These are phyloP conservation scores for Phalloptychus januarius DNA, from an alignment of 2,797 vertebrate species.

Conservation along the genomic window DNA sequence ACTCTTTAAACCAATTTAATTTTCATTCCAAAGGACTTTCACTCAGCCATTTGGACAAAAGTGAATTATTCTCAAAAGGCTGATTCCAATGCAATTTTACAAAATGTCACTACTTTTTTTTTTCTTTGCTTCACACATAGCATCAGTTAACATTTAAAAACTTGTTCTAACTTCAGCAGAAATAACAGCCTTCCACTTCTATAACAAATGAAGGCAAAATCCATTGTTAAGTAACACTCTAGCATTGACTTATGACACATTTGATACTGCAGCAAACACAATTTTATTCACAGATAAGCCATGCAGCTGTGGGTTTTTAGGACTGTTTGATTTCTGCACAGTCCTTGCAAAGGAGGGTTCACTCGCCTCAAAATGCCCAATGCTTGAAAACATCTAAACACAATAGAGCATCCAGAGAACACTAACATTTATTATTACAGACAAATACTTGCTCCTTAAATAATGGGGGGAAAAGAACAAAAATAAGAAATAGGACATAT, in stretches of 20 bases:
- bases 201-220: too few relatives aligned
- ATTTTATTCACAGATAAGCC: not conserved
- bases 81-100: not conserved
- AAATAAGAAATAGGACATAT: not conserved
- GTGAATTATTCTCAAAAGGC: conserved; percentile 7
- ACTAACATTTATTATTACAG: not conserved
- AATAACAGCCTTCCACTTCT: too few relatives aligned
- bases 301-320: not conserved
- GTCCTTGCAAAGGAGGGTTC: not conserved
- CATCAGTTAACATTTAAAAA: not conserved
- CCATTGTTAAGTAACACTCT: too few relatives aligned
- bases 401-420: not conserved
- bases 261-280: not conserved
- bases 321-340: not conserved
- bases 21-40: conserved; percentile 11
- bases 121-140: not conserved
- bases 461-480: not conserved
- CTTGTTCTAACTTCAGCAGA: too few relatives aligned
- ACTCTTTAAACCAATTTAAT: conserved; percentile 40
- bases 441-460: not conserved
- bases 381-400: not conserved
- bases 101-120: conserved; percentile 4
- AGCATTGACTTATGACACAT: not conserved
- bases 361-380: not conserved
- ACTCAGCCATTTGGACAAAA: conserved; percentile 2